Evolutionary conservation across 2,888 invertebrate genomes (phyloP).

Genomic region (Mantis religiosa): DNA sequence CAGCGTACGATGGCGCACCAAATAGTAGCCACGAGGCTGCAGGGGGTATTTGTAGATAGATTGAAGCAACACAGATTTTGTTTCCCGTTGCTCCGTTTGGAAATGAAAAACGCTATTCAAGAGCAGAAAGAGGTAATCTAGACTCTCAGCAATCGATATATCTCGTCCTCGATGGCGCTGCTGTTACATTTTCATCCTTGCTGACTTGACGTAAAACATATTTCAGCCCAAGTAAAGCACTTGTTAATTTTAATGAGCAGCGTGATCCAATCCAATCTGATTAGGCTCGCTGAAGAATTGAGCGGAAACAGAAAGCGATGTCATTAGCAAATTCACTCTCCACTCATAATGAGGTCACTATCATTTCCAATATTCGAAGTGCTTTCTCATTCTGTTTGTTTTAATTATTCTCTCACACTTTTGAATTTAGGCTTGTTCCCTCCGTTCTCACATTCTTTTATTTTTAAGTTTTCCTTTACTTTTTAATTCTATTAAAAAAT

Average conservation of each 20-base stretch:
- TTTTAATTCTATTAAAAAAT: too few relatives aligned
- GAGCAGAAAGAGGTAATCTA: not conserved
- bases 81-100: not conserved
- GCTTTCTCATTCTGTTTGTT: not conserved
- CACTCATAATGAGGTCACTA: not conserved
- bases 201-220: not conserved
- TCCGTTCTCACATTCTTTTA: too few relatives aligned
- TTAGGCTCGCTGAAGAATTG: not conserved
- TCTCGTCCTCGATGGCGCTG: not conserved
- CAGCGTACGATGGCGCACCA: not conserved
- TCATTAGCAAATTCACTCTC: not conserved
- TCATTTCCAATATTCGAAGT: not conserved
- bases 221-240: not conserved
- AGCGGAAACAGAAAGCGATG: not conserved
- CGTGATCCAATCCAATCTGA: not conserved
- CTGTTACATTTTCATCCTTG: not conserved
- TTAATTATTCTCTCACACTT: not conserved
- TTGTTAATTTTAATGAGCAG: not conserved
- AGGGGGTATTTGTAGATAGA: not conserved
- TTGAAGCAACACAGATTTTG: not conserved
- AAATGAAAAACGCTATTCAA: not conserved
- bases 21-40: not conserved
- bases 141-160: not conserved
- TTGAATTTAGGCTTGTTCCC: not conserved
- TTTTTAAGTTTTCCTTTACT: too few relatives aligned